Evolutionary conservation across 2,113 vertebrate genomes (phyloP).

Genomic region (Crypturellus undulatus): DNA sequence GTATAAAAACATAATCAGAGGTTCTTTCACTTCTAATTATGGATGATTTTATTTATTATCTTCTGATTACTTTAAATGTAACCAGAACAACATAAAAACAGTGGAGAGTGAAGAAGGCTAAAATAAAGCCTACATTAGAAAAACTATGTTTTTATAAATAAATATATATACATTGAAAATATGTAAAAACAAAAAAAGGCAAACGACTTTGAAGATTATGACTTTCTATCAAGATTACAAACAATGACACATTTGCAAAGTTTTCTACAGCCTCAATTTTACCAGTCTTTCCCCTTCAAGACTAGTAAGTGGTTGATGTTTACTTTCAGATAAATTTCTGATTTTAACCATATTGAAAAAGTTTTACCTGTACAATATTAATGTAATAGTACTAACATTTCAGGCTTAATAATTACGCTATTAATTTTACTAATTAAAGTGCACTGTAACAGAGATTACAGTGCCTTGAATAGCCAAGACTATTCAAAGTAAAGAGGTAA

Average conservation of each 20-base stretch:
- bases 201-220: neutral
- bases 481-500: neutral
- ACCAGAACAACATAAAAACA: neutral
- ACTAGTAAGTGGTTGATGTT: neutral
- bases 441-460: neutral
- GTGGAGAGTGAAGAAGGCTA: neutral
- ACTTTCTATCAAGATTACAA: neutral
- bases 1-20: slow-evolving; percentile 5
- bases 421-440: neutral
- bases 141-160: neutral
- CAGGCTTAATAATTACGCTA: neutral
- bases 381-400: neutral
- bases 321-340: neutral
- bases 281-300: neutral
- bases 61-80: slow-evolving; percentile 1
- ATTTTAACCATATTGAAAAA: neutral
- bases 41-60: neutral
- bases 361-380: neutral
- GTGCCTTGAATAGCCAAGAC: neutral
- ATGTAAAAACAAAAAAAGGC: neutral
- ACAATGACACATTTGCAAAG: neutral
- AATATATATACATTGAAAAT: neutral
- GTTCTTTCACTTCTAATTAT: slow-evolving; percentile 22
- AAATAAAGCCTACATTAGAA: neutral
- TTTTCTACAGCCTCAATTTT: neutral